Conservation (phyloP, 2,888 invertebrate species). For the Latrodectus elegans region DNA sequence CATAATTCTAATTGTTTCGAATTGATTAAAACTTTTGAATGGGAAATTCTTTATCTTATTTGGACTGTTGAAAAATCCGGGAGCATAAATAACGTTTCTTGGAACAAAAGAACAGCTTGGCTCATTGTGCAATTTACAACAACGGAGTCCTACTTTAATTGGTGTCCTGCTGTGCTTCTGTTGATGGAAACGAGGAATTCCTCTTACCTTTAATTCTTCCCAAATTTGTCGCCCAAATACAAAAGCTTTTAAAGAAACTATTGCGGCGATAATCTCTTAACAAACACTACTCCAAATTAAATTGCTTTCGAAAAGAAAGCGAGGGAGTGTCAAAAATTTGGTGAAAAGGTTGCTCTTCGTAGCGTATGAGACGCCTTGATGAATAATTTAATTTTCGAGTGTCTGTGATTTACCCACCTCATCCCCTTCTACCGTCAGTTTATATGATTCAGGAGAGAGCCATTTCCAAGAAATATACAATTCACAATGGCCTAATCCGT, state of each 20-base stretch:
- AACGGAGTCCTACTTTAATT: conserved; percentile 33
- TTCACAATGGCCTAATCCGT: conserved; percentile 56
- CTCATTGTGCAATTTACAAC: background rate
- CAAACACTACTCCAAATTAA: conserved; percentile 41
- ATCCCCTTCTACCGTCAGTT: background rate
- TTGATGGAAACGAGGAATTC: background rate
- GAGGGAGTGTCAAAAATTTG: conserved; percentile 4
- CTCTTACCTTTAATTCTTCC: background rate
- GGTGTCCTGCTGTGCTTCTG: conserved; percentile 6
- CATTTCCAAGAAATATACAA: conserved; percentile 41
- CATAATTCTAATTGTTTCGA: too few species aligned
- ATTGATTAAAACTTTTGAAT: too few species aligned
- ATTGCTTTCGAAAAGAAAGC: conserved; percentile 47
- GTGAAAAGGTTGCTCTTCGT: conserved; percentile 1
- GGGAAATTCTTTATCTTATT: too few species aligned
- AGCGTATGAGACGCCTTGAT: conserved; percentile 25
- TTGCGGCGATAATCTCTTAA: conserved; percentile 36
- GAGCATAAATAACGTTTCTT: background rate
- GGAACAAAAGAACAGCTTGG: too few species aligned
- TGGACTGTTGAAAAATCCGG: too few species aligned
- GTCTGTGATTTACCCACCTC: conserved; percentile 6
- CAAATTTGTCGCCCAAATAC: background rate
- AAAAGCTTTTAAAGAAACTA: background rate
- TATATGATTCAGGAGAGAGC: conserved; percentile 4
- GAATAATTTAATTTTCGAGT: conserved; percentile 56